Percentiles rank a stretch among this genome's conserved stretches.
phyloP scores from a whole-genome alignment of 1,140 invertebrate species.

The Microplitis demolitor region DNA sequence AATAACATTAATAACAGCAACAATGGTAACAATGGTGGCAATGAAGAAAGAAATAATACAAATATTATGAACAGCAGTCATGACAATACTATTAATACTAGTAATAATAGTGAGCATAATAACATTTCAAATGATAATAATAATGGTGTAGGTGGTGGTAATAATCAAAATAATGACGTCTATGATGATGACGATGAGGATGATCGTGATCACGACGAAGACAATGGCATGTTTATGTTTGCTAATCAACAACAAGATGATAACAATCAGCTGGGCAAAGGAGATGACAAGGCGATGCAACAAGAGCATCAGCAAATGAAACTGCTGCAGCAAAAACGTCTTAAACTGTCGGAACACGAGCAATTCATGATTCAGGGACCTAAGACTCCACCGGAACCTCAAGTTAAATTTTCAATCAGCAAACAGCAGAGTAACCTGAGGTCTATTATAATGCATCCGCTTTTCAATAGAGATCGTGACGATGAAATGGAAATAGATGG shows the following conservation, averaged over 20 bases:
- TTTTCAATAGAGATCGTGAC: constrained; percentile 63
- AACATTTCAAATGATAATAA: neutral
- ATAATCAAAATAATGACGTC: neutral
- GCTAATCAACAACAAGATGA: neutral
- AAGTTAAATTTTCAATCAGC: constrained; percentile 71
- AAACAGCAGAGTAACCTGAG: constrained; percentile 66
- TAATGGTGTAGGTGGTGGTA: neutral
- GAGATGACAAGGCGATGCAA: constrained; percentile 2
- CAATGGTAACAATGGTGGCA: constrained; percentile 47
- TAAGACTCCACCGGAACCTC: constrained; percentile 76
- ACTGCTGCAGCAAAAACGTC: constrained; percentile 10
- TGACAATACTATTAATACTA: neutral
- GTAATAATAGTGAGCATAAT: neutral
- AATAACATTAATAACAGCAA: neutral
- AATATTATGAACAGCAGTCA: neutral
- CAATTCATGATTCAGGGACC: constrained; percentile 65
- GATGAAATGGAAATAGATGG: constrained; percentile 52
- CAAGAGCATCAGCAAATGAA: constrained; percentile 20
- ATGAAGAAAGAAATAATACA: neutral
- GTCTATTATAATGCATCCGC: constrained; percentile 66
- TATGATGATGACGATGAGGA: neutral
- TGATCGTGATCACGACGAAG: neutral
- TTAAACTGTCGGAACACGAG: constrained; percentile 48
- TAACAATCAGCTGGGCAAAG: neutral
- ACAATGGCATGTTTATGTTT: neutral